phyloP scores from a whole-genome alignment of 1,140 invertebrate species.

The Nymphalis io region DNA sequence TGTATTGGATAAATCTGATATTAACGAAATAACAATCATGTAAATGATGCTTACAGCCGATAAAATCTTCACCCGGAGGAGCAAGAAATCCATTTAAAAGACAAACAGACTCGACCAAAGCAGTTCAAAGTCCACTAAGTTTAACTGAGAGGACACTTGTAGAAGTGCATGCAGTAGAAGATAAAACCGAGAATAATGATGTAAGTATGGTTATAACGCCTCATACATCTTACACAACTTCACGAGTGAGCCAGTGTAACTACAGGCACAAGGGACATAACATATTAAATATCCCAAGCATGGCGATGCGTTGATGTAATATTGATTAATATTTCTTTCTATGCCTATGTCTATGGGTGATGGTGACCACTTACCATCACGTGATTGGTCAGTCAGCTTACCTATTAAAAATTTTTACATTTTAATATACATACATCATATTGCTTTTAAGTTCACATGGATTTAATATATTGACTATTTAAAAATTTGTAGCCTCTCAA shows the following conservation, averaged over 20 bases:
- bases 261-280: no score
- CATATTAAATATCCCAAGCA: no score
- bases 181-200: slow-evolving; percentile 55
- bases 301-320: no score
- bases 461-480: background rate
- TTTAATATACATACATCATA: background rate
- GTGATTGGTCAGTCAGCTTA: no score
- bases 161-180: slow-evolving; percentile 51
- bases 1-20: background rate
- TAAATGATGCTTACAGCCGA: slow-evolving; percentile 56
- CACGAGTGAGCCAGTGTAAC: no score
- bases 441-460: background rate
- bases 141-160: slow-evolving; percentile 72
- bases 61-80: slow-evolving; percentile 69
- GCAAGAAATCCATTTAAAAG: slow-evolving; percentile 75
- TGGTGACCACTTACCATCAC: no score
- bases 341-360: no score
- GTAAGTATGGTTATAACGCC: slow-evolving; percentile 57
- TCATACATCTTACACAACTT: no score
- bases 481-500: slow-evolving; percentile 54
- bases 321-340: no score
- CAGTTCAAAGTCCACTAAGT: slow-evolving; percentile 61
- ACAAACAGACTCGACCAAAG: slow-evolving; percentile 58
- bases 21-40: background rate
- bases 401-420: background rate